Conservation (phyloP, 2,888 invertebrate species). For the Lepeophtheirus nordmannii region DNA sequence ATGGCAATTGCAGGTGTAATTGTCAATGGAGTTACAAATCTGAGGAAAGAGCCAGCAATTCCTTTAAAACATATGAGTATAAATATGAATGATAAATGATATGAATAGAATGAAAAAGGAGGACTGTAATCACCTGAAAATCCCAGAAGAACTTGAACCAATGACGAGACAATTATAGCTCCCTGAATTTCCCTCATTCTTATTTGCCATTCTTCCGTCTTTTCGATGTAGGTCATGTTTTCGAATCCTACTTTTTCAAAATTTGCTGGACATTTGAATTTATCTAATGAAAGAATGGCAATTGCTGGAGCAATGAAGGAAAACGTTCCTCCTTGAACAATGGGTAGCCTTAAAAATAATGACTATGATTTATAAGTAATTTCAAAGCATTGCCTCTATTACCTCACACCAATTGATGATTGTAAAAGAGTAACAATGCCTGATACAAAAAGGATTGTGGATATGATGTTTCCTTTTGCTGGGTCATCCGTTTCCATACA, state of each 20-base stretch:
- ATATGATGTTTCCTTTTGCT: conserved; percentile 55
- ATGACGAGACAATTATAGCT: conserved; percentile 56
- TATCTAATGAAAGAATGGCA: conserved; percentile 52
- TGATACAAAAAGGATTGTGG: conserved; percentile 66
- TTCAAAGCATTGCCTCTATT: too few relatives aligned
- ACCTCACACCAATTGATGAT: conserved; percentile 53
- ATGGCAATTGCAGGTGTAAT: conserved; percentile 68
- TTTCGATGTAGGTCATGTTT: conserved; percentile 42
- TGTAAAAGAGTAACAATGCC: conserved; percentile 60
- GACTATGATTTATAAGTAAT: not conserved
- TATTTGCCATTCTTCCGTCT: conserved; percentile 51
- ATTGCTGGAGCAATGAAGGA: conserved; percentile 62
- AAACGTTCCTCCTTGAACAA: conserved; percentile 50
- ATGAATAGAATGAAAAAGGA: not conserved
- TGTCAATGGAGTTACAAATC: conserved; percentile 62
- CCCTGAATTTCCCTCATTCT: conserved; percentile 67
- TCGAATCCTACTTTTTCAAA: conserved; percentile 32
- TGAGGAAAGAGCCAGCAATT: conserved; percentile 54
- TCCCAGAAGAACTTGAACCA: conserved; percentile 9
- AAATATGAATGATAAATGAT: not conserved
- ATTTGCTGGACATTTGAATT: conserved; percentile 51
- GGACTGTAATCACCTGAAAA: conserved; percentile 12
- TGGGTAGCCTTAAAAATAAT: conserved; percentile 30
- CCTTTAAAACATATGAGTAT: conserved; percentile 36
- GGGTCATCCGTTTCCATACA: conserved; percentile 47